Conservation (phyloP, 2,113 vertebrate genomes). For the Martes martes region DNA sequence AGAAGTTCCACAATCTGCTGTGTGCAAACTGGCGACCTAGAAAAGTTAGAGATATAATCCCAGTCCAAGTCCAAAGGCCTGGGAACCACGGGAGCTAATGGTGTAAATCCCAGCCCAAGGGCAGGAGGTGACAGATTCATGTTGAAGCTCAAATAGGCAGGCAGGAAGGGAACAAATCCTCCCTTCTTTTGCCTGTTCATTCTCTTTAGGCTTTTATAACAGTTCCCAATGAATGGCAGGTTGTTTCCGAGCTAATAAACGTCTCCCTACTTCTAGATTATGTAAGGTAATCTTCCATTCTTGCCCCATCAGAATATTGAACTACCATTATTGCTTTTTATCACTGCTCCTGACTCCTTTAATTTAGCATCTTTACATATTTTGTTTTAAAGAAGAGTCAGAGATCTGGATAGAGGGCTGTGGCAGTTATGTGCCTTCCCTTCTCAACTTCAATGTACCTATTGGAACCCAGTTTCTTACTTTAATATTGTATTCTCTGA, state of each 20-base stretch:
- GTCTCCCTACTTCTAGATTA: neutral
- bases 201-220: neutral
- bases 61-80: neutral
- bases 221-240: neutral
- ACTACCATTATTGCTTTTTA: neutral
- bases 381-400: neutral
- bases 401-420: neutral
- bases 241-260: neutral
- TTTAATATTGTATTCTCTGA: neutral
- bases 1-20: neutral
- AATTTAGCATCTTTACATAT: neutral
- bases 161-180: neutral
- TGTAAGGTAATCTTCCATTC: neutral
- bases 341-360: neutral
- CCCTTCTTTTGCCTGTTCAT: neutral
- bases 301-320: neutral
- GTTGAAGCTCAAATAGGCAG: neutral
- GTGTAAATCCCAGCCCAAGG: neutral
- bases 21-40: neutral
- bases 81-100: neutral
- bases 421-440: neutral
- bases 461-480: neutral
- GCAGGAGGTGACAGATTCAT: neutral
- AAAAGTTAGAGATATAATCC: neutral
- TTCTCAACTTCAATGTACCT: neutral